phyloP scores from a whole-genome alignment of 2,797 vertebrate genomes.

The Eremophila alpestris region DNA sequence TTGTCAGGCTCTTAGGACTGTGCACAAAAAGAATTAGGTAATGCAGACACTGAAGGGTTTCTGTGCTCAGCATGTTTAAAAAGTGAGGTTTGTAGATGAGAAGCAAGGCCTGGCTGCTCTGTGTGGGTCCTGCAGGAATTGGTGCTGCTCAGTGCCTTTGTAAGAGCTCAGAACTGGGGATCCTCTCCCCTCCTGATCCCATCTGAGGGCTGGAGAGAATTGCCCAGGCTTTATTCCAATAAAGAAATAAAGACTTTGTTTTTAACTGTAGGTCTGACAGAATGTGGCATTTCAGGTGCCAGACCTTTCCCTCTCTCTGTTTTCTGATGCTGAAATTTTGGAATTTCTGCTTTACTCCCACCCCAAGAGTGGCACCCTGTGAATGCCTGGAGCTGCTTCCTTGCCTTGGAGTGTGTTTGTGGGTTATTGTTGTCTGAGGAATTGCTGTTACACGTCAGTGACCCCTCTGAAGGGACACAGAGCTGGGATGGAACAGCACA shows the following conservation, averaged over 20 bases:
- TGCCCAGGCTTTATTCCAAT: neutral
- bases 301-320: neutral
- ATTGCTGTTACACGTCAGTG: neutral
- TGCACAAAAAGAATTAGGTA: neutral
- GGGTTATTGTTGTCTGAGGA: neutral
- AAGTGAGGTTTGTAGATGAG: neutral
- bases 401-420: neutral
- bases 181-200: neutral
- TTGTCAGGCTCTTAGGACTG: neutral
- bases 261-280: neutral
- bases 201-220: neutral
- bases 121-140: neutral
- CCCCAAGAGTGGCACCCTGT: rapidly evolving
- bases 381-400: neutral
- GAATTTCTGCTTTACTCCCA: neutral
- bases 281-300: neutral
- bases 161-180: neutral
- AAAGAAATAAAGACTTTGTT: neutral
- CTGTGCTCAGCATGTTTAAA: neutral
- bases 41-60: neutral
- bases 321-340: neutral
- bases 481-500: neutral
- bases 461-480: neutral
- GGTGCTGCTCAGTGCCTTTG: neutral
- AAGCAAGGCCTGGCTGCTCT: neutral